Base-by-base conservation (phyloP, 1,140 invertebrate genomes). In the Drosophila baimaii region DNA sequence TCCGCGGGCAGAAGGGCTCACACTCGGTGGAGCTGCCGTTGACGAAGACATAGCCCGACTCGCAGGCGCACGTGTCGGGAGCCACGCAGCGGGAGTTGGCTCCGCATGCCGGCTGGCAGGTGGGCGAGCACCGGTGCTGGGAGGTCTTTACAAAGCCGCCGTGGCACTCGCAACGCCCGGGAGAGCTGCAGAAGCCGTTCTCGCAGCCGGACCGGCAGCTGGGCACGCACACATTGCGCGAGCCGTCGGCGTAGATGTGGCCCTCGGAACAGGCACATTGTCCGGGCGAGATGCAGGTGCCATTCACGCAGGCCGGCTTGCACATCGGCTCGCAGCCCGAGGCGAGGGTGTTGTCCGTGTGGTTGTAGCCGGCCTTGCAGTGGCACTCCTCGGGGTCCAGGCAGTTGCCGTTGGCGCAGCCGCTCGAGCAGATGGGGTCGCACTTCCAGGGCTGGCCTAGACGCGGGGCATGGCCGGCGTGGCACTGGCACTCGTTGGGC, bases 61-160 rank as follows among this genome's bases (percentile, higher is more conserved):
- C 93, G 68, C 94, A 95, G 17, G 90, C 90, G 83, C 95, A 95
- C 1, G 90, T 91, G 8, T 95, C 92, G 0, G 95, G 95, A 0
- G 92, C 93, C 5, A 90, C 79, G 82, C 95, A 95, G n/a, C 91
- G 82, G 0, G 93, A 93, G 69, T 95, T 94, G 15, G 21, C 12
- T 0, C 93, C 83, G 77, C 95, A 95, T 0, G 88, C 88, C 5
- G 92, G 75, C 2, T 80, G 83, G 66, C 94, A 95, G 2, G 93
- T 88, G 6, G 94, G 93, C 4, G 93, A 91, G 62, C 94, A 95
- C 27, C 93, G 91, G 65, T 91, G 90, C 0, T 77, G 62, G 12
- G 79, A 70, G 4, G 57, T 31, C 37, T 85, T 59, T 3, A 49
- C 29, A 25, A 90, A 92, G 3, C 91, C 91, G n/a, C 71, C 71